phyloP scores from a whole-genome alignment of 2,113 vertebrate species.

The Cyrtonyx montezumae region DNA sequence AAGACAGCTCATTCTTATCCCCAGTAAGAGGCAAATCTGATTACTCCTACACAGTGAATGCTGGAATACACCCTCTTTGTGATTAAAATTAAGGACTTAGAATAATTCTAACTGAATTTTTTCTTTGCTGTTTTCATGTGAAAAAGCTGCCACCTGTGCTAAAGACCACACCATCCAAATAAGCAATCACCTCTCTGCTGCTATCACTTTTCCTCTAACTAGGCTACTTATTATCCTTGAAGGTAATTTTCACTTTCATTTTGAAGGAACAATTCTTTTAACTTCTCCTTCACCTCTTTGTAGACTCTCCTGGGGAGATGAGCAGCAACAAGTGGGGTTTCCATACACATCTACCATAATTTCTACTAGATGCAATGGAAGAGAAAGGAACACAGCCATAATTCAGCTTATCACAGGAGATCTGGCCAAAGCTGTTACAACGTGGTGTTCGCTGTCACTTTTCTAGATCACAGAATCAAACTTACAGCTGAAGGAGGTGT shows the following conservation, averaged over 20 bases:
- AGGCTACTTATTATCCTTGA: background rate
- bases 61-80: background rate
- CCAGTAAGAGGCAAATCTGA: background rate
- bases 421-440: background rate
- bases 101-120: background rate
- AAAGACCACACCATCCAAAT: background rate
- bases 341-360: background rate
- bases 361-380: background rate
- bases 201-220: background rate
- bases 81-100: background rate
- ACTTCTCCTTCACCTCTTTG: background rate
- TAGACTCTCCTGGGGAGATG: background rate
- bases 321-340: background rate
- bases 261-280: background rate
- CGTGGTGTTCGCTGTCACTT: background rate
- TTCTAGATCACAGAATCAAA: slow-evolving; percentile 21
- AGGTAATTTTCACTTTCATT: background rate
- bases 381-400: background rate
- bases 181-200: background rate
- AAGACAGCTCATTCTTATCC: background rate
- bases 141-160: background rate
- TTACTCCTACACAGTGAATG: background rate
- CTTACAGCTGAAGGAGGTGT: slow-evolving; percentile 88
- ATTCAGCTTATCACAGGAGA: background rate
- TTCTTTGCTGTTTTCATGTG: background rate